These are phyloP conservation scores for Charanyca ferruginea DNA, from an alignment of 2,888 invertebrate genomes.

Conservation along the genomic window DNA sequence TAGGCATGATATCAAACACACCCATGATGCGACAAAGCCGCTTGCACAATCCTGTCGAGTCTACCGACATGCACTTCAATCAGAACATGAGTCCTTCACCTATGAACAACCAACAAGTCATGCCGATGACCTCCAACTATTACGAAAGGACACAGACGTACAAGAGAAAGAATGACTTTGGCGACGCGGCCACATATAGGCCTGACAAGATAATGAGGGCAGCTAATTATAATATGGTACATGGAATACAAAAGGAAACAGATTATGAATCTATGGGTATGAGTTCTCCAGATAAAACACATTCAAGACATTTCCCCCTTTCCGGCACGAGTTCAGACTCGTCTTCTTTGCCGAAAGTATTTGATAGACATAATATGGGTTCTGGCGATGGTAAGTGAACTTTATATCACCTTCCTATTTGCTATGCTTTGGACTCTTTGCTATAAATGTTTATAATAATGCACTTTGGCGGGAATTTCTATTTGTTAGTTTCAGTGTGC, in stretches of 20 bases:
- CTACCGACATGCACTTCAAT: constrained; percentile 84
- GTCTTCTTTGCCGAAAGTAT: constrained; percentile 79
- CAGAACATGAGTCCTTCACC: constrained; percentile 76
- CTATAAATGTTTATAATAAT: constrained; percentile 63
- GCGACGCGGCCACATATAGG: constrained; percentile 82
- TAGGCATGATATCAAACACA: constrained; percentile 84
- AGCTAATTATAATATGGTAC: constrained; percentile 80
- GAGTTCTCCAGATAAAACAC: constrained; percentile 76
- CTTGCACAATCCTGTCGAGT: constrained; percentile 82
- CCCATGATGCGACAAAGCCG: constrained; percentile 82
- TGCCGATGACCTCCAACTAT: constrained; percentile 82
- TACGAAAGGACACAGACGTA: constrained; percentile 82
- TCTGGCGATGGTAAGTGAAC: constrained; percentile 85
- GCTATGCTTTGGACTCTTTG: constrained; percentile 68
- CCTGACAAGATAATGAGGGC: constrained; percentile 87
- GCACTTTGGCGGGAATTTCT: constrained; percentile 68
- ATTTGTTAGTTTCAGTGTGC: constrained; percentile 72
- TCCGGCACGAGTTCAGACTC: constrained; percentile 80
- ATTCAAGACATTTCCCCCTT: constrained; percentile 76
- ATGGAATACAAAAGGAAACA: constrained; percentile 75
- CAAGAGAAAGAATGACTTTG: constrained; percentile 86
- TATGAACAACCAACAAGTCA: constrained; percentile 75
- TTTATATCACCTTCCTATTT: constrained; percentile 51
- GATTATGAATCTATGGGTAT: constrained; percentile 78
- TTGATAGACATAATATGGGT: constrained; percentile 84